Evolutionary conservation across 2,113 vertebrate species (phyloP), one percentile per base, ranked within the genome.

Genomic region (Paratilapia polleni): DNA sequence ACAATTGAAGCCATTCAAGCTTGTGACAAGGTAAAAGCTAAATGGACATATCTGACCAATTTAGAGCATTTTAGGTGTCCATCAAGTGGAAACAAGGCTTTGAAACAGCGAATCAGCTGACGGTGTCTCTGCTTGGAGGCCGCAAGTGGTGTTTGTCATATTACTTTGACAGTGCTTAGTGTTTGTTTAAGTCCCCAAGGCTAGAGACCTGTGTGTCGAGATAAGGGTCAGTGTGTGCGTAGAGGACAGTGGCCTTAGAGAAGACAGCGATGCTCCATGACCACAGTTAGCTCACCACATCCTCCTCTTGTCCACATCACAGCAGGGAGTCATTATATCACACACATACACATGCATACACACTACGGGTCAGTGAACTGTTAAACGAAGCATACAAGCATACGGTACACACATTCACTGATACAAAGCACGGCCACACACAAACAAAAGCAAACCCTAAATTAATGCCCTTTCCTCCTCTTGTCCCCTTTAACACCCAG

Each of bases 371-470:
- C 84, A 90, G 79, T 82, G 58, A 81, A 85, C 84, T 82, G 76
- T 58, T 77, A 83, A 88, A 88, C 81, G 70, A 84, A 80, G 89
- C 92, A 77, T 75, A 78, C 78, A 81, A 86, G 88, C 41, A 66
- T 34, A 64, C 19, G 77, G 88, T 78, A 80, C 77, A 78, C 63
- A 84, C 78, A 82, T 78, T 87, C 73, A 83, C 70, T 82, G 87
- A 91, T 87, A 78, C 78, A 91, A 85, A 90, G 86, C 87, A 90
- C 3, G 88, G 79, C 83, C 90, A 91, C 91, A 93, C 88, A 91
- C 88, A 81, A 77, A 26, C 83, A 86, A 68, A 83, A 84, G 66
- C 66, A 89, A 82, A 85, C 75, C 84, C 28, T 63, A 70, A 66
- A 38, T 76, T 77, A 85, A 79, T 31, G 82, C 47, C 34, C 63